Evolutionary conservation across 1,140 invertebrate species (phyloP).

Genomic region (Leptinotarsa defecta): DNA sequence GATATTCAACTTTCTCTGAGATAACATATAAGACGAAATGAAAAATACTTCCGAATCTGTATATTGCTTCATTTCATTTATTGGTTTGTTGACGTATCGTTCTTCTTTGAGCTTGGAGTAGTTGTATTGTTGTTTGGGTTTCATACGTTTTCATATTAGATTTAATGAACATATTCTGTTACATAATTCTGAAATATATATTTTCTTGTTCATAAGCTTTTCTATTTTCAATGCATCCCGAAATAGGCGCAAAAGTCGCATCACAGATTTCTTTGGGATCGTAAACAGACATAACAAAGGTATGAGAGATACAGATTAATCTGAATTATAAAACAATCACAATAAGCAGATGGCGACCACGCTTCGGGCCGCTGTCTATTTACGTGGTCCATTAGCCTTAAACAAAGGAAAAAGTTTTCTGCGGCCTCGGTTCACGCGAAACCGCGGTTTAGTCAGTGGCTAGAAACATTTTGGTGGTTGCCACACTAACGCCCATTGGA

Average conservation of each 20-base stretch:
- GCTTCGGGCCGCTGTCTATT: background rate
- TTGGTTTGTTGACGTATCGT: no score
- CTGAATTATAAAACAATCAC: background rate
- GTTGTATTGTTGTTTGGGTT: background rate
- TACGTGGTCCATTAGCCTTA: constrained; percentile 18
- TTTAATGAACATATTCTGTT: background rate
- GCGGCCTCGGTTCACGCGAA: background rate
- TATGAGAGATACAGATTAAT: background rate
- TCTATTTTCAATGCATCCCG: background rate
- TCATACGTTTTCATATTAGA: background rate
- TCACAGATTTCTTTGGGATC: background rate
- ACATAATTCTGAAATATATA: background rate
- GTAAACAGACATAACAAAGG: background rate
- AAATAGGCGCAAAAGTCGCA: background rate
- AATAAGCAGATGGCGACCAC: background rate
- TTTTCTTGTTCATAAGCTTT: background rate
- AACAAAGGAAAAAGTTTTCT: constrained; percentile 9
- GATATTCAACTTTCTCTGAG: no score
- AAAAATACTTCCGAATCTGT: no score
- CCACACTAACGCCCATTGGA: background rate
- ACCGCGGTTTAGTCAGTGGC: constrained; percentile 5
- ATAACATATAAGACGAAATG: no score
- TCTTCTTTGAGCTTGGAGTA: no score
- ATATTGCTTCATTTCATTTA: no score
- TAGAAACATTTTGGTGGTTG: background rate